Evolutionary conservation across 2,888 invertebrate genomes (phyloP).

Genomic region (Aplocera efformata): DNA sequence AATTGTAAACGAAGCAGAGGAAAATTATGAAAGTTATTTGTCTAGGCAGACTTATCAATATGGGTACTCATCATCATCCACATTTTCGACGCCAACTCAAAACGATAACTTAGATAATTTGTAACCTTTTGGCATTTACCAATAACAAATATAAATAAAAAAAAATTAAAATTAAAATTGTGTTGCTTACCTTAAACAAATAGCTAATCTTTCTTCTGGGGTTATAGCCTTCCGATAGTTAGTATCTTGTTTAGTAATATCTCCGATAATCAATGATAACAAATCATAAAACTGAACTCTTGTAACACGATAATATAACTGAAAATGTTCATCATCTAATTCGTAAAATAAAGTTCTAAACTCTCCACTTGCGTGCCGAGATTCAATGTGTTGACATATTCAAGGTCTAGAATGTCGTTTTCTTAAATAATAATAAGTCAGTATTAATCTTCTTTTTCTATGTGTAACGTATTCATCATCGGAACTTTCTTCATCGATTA

Average conservation of each 20-base stretch:
- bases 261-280: conserved; percentile 12
- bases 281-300: conserved; percentile 19
- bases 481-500: conserved; percentile 23
- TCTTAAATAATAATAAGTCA: conserved; percentile 17
- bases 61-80: conserved; percentile 23
- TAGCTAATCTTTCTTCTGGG: conserved; percentile 23
- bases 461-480: conserved; percentile 22
- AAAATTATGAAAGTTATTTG: conserved; percentile 22
- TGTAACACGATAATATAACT: conserved; percentile 19
- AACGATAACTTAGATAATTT: conserved; percentile 16
- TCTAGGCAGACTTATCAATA: conserved; percentile 26
- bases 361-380: conserved; percentile 9
- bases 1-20: conserved; percentile 26
- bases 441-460: conserved; percentile 24
- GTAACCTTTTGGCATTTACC: conserved; percentile 22
- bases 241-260: conserved; percentile 18
- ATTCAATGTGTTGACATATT: conserved; percentile 19
- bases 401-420: conserved; percentile 17
- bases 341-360: conserved; percentile 9
- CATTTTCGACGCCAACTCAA: conserved; percentile 19
- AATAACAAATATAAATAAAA: conserved; percentile 11
- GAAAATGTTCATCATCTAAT: conserved; percentile 19
- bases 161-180: conserved; percentile 13
- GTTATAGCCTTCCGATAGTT: conserved; percentile 20
- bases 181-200: conserved; percentile 23